Evolutionary conservation across 2,797 vertebrate genomes (phyloP), one percentile per base, ranked within the genome.

Genomic region (Chaetophractus vellerosus): DNA sequence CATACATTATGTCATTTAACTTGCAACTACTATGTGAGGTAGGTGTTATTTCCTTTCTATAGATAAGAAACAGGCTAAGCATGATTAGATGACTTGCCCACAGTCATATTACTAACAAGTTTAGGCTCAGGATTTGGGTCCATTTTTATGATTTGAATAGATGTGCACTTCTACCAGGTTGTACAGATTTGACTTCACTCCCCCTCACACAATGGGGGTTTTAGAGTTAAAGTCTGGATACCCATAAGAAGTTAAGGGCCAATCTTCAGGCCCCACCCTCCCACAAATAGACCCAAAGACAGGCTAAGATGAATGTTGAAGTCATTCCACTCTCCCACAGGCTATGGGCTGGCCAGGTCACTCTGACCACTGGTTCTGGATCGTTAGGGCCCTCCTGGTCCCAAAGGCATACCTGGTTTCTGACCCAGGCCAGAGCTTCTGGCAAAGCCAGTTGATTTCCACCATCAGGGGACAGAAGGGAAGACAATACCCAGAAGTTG

Each of bases 321-420:
- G 55, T 41, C 41, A 31, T 55, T 76, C 31, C 38, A 1, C 36
- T 63, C 80, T 80, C 52, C 52, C 68, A 28, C 0, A 8, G n/a
- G 0, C 5, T 48, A 55, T 0, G 6, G 14, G 10, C 57, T 6
- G 3, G 14, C 33, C 26, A 0, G 31, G 45, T n/a, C 75, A 41
- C 38, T 68, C 11, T 52, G n/a, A 71, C 8, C 14, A 16, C 45
- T 36, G 55, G 74, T 48, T 2, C 9, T 36, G 55, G 74, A 55
- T 2, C 6, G 4, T 59, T 48, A 38, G 14, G 8, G 11, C 9
- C 23, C 81, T 78, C 26, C 6, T 36, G 36, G 55, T 57, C 11
- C 68, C 75, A 93, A 52, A 78, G 31, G 45, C 45, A 61, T 9
- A n/a, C 28, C 38, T 18, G 24, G 63, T 23, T 1, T 14, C 11